Evolutionary conservation across 1,140 invertebrate species (phyloP).

Genomic region (Drosophila cardini): DNA sequence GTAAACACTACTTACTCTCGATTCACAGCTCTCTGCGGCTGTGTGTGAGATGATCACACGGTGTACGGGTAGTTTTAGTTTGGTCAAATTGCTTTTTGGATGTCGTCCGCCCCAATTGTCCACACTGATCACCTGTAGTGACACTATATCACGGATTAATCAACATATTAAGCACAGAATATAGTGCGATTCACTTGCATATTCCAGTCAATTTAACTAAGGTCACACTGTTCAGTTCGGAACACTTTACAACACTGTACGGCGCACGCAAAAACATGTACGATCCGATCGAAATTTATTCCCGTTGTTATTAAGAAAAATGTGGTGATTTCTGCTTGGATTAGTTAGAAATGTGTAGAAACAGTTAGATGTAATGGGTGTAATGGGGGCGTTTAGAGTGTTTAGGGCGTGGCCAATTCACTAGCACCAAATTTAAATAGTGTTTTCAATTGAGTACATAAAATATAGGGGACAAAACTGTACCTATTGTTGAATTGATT

Average conservation of each 20-base stretch:
- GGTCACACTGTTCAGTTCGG: slow-evolving; percentile 50
- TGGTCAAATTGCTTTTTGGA: slow-evolving; percentile 72
- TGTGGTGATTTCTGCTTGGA: background rate
- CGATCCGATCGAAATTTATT: background rate
- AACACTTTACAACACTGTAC: slow-evolving; percentile 64
- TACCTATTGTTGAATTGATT: slow-evolving; percentile 85
- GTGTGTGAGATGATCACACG: slow-evolving; percentile 86
- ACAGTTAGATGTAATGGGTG: slow-evolving; percentile 14
- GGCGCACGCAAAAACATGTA: slow-evolving; percentile 20
- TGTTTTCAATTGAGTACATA: slow-evolving; percentile 39
- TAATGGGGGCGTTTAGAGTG: background rate
- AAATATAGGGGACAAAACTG: slow-evolving; percentile 59
- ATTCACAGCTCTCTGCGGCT: slow-evolving; percentile 85
- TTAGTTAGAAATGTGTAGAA: slow-evolving; percentile 7
- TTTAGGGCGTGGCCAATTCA: slow-evolving; percentile 24
- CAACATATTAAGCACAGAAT: slow-evolving; percentile 2
- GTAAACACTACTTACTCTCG: slow-evolving; percentile 77
- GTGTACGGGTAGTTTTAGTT: slow-evolving; percentile 84
- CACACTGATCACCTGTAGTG: slow-evolving; percentile 62
- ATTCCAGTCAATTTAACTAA: slow-evolving; percentile 84
- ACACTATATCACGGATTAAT: slow-evolving; percentile 41
- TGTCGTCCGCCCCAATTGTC: slow-evolving; percentile 87
- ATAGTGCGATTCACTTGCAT: slow-evolving; percentile 46
- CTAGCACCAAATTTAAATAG: slow-evolving; percentile 23
- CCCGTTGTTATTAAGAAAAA: slow-evolving; percentile 9